These are phyloP conservation scores for Chesias legatella DNA, from an alignment of 2,888 invertebrate species.

Conservation along the genomic window DNA sequence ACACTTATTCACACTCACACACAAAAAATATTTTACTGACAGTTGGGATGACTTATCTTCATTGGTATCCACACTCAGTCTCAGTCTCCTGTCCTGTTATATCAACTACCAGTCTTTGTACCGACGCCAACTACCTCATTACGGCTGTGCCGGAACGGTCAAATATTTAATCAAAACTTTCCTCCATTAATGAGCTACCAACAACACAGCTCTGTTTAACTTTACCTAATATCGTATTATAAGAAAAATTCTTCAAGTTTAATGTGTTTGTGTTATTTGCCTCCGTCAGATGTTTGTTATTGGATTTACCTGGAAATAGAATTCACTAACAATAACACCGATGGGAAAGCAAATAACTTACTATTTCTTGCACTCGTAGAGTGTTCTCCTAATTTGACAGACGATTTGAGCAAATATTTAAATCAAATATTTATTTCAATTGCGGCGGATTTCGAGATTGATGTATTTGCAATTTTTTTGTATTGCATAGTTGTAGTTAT, in stretches of 20 bases:
- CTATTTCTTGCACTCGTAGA: conserved; percentile 29
- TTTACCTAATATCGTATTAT: conserved; percentile 54
- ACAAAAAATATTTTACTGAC: not conserved
- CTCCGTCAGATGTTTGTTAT: conserved; percentile 57
- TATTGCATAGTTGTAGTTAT: conserved; percentile 1
- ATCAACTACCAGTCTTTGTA: conserved; percentile 75
- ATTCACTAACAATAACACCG: conserved; percentile 63
- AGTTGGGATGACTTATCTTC: not conserved
- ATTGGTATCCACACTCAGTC: conserved; percentile 25
- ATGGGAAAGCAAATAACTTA: conserved; percentile 62
- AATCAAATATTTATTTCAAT: conserved; percentile 25
- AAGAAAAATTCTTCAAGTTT: conserved; percentile 48
- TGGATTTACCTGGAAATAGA: conserved; percentile 63
- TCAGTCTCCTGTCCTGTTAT: conserved; percentile 63
- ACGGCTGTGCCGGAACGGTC: conserved; percentile 62
- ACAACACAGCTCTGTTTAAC: conserved; percentile 53
- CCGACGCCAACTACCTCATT: conserved; percentile 59
- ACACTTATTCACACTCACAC: no score
- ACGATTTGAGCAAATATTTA: conserved; percentile 44
- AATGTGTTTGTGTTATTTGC: conserved; percentile 58
- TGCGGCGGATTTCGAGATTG: conserved; percentile 17
- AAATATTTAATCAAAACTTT: conserved; percentile 77
- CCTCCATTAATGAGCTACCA: conserved; percentile 76
- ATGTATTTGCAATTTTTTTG: conserved; percentile 4
- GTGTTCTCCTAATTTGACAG: conserved; percentile 44